Percentiles rank a stretch among this genome's conserved stretches.
Evolutionary conservation across 2,888 invertebrate genomes (phyloP).

Genomic region (Microctonus brassicae): DNA sequence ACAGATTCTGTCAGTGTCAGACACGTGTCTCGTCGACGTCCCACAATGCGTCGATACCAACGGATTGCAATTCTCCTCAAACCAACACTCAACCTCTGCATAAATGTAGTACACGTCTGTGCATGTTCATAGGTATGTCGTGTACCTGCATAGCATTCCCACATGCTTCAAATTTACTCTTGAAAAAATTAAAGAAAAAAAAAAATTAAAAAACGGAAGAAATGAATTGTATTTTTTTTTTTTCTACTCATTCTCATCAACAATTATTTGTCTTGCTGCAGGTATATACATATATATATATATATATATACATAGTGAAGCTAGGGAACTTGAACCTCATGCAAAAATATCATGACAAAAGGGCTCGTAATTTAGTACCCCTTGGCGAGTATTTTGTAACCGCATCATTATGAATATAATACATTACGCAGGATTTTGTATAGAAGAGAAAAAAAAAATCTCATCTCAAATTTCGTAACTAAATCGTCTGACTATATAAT

Average conservation of each 20-base stretch:
- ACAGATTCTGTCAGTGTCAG: conserved; percentile 22
- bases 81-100: not conserved
- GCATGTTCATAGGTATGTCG: not conserved
- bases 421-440: not conserved
- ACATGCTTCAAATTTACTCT: not conserved
- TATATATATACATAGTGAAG: too few species aligned
- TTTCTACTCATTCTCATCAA: not conserved
- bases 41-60: conserved; percentile 19
- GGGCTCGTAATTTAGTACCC: not conserved
- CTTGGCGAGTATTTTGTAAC: not conserved
- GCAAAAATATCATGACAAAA: not conserved
- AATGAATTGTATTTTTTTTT: not conserved
- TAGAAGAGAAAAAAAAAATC: not conserved
- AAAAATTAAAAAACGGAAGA: not conserved
- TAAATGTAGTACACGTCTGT: not conserved
- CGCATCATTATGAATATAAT: not conserved
- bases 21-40: conserved; percentile 21
- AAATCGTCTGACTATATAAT: not conserved
- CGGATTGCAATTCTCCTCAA: not conserved
- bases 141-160: too few species aligned
- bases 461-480: not conserved
- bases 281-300: not conserved
- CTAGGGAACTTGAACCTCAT: not conserved
- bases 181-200: not conserved
- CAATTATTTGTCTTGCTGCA: not conserved